Evolutionary conservation across 1,140 invertebrate species (phyloP).

Genomic region (Asobara japonica): DNA sequence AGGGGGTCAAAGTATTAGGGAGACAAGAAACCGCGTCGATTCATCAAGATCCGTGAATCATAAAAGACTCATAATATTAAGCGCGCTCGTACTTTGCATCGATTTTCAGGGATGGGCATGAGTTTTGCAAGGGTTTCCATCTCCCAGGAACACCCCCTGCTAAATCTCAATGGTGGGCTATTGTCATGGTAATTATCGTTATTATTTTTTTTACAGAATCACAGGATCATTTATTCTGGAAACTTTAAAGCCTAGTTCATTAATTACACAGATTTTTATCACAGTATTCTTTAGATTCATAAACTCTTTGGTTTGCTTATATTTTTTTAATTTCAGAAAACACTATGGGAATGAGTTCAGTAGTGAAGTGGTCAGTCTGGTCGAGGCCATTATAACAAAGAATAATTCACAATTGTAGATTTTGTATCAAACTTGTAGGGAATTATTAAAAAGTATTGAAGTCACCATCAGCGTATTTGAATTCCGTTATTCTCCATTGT

Average conservation of each 20-base stretch:
- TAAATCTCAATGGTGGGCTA: slow-evolving; percentile 34
- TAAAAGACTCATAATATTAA: slow-evolving; percentile 55
- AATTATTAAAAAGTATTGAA: no score
- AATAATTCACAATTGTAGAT: no score
- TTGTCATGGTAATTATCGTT: slow-evolving; percentile 54
- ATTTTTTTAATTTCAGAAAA: not conserved
- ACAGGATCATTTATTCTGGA: not conserved
- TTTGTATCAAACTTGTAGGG: no score
- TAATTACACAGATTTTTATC: not conserved
- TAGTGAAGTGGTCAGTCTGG: no score
- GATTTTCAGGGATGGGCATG: slow-evolving; percentile 30
- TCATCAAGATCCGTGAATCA: slow-evolving; percentile 56
- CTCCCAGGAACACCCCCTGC: slow-evolving; percentile 8
- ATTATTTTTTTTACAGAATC: not conserved
- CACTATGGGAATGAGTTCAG: not conserved
- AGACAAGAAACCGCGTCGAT: slow-evolving; percentile 42
- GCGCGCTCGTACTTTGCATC: slow-evolving; percentile 43
- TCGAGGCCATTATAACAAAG: no score
- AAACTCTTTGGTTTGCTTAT: not conserved
- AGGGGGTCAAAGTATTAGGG: slow-evolving; percentile 7
- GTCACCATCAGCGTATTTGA: no score
- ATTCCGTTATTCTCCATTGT: no score
- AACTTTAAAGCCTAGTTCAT: not conserved
- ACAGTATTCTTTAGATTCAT: not conserved
- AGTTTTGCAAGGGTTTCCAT: slow-evolving; percentile 23